Evolutionary conservation across 2,797 vertebrate genomes (phyloP), one percentile per base, ranked within the genome.

Genomic region (Liasis olivaceus): DNA sequence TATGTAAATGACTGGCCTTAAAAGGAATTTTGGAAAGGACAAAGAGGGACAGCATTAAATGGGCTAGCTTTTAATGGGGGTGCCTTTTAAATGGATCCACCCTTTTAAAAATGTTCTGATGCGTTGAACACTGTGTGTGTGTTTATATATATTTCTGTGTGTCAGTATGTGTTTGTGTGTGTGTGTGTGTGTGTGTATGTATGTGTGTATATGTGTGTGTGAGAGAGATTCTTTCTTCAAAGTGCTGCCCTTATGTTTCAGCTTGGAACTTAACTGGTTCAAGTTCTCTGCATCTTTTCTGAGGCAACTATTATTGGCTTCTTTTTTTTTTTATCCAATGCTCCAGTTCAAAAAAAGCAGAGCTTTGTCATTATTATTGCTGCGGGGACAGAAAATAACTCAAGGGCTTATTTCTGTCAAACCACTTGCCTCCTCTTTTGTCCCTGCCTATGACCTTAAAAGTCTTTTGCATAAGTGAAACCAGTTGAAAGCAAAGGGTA

Each of bases 401-500:
- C 20, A 51, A 22, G 88, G 1, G 4, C 81, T 77, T 90, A 91
- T 62, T 1, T 31, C n/a, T 0, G 0, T 9, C 58, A 13, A 86
- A 36, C 47, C 2, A 26, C 0, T 81, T 62, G 17, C 22, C 31
- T 69, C 28, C 24, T 87, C 54, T 47, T 91, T 56, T 72, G n/a
- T 47, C 31, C 36, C 4, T 87, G 64, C 15, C 14, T 20, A 15
- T 91, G 54, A 91, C 51, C 90, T 91, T 87, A 87, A 58, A 91
- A 72, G 85, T 47, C 85, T 72, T 87, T 56, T 91, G 24, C 56
- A 51, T 91, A 90, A 84, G 2, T 17, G 84, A 47, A 31, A 47
- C 2, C 47, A 92, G 17, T 51, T 94, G 92, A 93, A 94, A 93
- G 85, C 11, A 94, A 85, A 91, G 77, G 22, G 64, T 90, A 69